Evolutionary conservation across 1,140 invertebrate species (phyloP).

Genomic region (Drosophila ficusphila): DNA sequence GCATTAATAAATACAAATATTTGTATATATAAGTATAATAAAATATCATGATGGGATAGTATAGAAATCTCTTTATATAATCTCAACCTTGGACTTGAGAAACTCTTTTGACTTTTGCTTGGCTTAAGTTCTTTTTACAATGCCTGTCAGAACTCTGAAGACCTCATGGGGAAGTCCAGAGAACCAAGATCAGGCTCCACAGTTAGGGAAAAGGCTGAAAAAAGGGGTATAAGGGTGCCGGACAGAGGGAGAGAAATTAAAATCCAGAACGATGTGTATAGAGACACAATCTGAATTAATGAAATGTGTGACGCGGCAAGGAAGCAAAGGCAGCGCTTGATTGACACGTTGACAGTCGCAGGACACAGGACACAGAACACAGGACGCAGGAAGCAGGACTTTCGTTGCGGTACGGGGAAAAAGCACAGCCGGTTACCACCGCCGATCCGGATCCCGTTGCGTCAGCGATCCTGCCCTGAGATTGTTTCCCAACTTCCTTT

Average conservation of each 20-base stretch:
- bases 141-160: not conserved
- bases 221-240: slow-evolving; percentile 16
- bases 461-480: slow-evolving; percentile 29
- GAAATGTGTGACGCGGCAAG: slow-evolving; percentile 24
- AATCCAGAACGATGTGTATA: slow-evolving; percentile 16
- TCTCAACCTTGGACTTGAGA: not conserved
- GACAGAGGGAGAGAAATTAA: slow-evolving; percentile 1
- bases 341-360: slow-evolving; percentile 56
- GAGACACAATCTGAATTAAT: slow-evolving; percentile 42
- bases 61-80: no score
- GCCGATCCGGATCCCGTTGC: slow-evolving; percentile 22
- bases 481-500: slow-evolving; percentile 24
- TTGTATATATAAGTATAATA: not conserved
- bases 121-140: not conserved
- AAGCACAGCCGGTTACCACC: slow-evolving; percentile 37
- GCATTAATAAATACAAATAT: not conserved
- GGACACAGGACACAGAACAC: slow-evolving; percentile 4
- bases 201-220: not conserved
- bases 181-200: slow-evolving; percentile 6
- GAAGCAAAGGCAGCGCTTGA: slow-evolving; percentile 38
- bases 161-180: slow-evolving; percentile 1
- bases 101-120: not conserved
- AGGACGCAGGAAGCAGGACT: slow-evolving; percentile 30
- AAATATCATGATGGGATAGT: no score
- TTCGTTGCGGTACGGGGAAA: slow-evolving; percentile 10